Evolutionary conservation across 1,140 invertebrate species (phyloP), one percentile per base, ranked within the genome.

Genomic region (Uloborus diversus): DNA sequence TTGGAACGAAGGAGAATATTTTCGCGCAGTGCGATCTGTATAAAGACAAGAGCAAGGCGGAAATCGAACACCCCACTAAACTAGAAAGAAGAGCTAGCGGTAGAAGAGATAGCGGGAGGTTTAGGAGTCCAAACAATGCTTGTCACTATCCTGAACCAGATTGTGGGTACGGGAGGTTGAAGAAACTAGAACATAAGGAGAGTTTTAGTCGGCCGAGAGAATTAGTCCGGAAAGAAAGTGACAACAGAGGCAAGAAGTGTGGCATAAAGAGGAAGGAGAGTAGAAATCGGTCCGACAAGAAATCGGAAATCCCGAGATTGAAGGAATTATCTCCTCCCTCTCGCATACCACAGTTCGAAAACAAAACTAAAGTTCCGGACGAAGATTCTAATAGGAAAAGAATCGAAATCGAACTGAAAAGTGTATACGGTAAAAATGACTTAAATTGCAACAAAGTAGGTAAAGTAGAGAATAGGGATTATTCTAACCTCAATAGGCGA

Each of bases 351-450:
- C 57, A 75, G 25, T 25, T 61, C 23, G 30, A 25, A 20, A 7
- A 30, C 17, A 5, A 32, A 35, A 2, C 9, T 23, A 23, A 13
- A n/a, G n/a, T n/a, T 28, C 4, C 20, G 13, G 5, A 65, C 11
- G 14, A 23, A 13, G 33, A 68, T 25, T 28, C 13, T 2, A 28
- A 14, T 7, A 23, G 25, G 20, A 25, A 30, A 25, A 64, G 28
- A n/a, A 42, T 76, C n/a, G 73, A 76, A 56, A 76, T 76, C n/a
- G 73, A 76, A 37, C 51, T 76, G 73, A 64, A 76, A 27, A 76
- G 42, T 30, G 73, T 76, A 7, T 17, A 20, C 9, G 3, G 32
- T 1, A 65, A 20, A 30, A 47, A 25, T 23, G 35, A 62, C 28
- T n/a, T 69, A 14, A 68, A 49, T 14, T 25, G 62, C n/a, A 49